Evolutionary conservation across 2,888 invertebrate species (phyloP), one percentile per base, ranked within the genome.

Genomic region (Tryphoninae sp.): DNA sequence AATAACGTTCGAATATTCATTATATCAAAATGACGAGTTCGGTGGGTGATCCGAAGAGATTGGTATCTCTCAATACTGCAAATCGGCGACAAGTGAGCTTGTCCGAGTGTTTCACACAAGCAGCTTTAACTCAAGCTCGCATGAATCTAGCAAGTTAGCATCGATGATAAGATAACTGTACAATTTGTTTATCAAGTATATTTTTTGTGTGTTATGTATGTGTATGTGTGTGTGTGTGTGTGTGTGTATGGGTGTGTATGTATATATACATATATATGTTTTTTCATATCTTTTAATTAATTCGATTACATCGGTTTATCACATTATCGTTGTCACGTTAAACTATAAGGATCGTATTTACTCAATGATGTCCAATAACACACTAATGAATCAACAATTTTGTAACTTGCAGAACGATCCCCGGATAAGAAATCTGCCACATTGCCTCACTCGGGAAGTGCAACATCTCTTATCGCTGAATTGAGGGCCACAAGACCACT

Each of bases 121-220:
- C 88, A 6, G 83, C 91, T 68, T 86, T 92, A 49, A 90, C 91
- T 2, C 89, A 90, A 84, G 92, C 92, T 64, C 90, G 91, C 11
- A 86, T 90, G 19, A 91, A 91, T 84, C 86, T 91, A 78, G 87
- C 89, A 87, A 91, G 92, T 92, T 86, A 85, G 91, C 90, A 85
- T 78, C 23, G 61, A 62, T 7, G 16, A 64, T 65, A 26, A 16
- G 71, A 80, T 49, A 40, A 59, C 75, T 11, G 23, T 61, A 16
- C n/a, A 11, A 59, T 65, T 55, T 1, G 11, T 53, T 11, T 40
- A 9, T 16, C 40, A 73, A 64, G 53, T n/a, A 9, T 19, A 1
- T 61, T 13, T 42, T 33, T 45, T 26, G 11, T 65, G 11, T 19
- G 19, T 19, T 19, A 19, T 19, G 19, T 19, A 19, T 19, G 19